Evolutionary conservation across 2,888 invertebrate genomes (phyloP), one percentile per base, ranked within the genome.

Genomic region (Willowsia nigromaculata): DNA sequence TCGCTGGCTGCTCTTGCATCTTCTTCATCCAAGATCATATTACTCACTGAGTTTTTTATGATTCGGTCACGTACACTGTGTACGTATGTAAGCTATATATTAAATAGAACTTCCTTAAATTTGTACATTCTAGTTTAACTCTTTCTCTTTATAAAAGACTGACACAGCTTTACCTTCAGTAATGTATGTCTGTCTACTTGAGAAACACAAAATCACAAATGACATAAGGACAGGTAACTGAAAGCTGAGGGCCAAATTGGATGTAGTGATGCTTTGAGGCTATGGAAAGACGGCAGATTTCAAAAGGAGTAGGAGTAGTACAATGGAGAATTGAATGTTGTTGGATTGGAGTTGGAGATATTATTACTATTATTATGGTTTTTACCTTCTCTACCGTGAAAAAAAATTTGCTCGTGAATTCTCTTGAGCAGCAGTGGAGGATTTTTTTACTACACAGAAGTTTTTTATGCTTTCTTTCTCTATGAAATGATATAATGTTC

Each of bases 21-120:
- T 40, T 59, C 56, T 40, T 80, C 80, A 80, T 80, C 80, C 40
- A 80, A 80, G 56, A 80, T 80, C 80, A 59, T 37, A 80, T 78
- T 56, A 78, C 74, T 33, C 18, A 7, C 65, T 37, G 68, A 71
- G 40, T 37, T 37, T 71, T 68, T 37, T 37, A 18, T 68, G 6
- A 6, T 43, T 3, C 13, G 76, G 86, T 86, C 78, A 86, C 78
- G 86, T 80, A 50, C 33, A 13, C 0, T 47, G 25, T 22, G 25
- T 56, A 78, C 56, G 37, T 80, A n/a, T n/a, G n/a, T n/a, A n/a
- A n/a, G n/a, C n/a, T n/a, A n/a, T n/a, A 80, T 80, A 56, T 56
- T 59, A 59, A 76, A 11, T 37, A 18, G 15, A 62, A 30, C 62
- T 62, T 78, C n/a, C 80, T 59, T 76, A 50, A 50, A 13, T 59